Conservation (phyloP, 2,888 invertebrate species). For the Tricholauxania praeusta region DNA sequence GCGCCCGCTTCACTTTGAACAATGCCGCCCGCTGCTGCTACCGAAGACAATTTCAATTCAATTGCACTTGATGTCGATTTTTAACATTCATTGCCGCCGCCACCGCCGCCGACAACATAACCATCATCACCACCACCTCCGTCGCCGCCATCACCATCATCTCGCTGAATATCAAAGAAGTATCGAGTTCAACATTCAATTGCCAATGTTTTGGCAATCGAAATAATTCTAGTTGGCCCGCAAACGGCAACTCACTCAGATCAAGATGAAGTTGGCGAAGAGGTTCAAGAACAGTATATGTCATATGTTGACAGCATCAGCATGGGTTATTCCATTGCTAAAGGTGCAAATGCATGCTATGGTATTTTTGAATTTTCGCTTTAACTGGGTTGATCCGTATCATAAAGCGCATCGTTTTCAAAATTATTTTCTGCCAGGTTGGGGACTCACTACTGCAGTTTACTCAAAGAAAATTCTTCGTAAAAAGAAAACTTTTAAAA, state of each 20-base stretch:
- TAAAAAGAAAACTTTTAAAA: too few relatives aligned
- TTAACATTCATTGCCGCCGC: too few relatives aligned
- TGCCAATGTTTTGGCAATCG: conserved; percentile 48
- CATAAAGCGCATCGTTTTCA: too few relatives aligned
- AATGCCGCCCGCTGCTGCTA: conserved; percentile 40
- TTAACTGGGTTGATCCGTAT: too few relatives aligned
- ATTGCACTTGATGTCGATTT: conserved; percentile 31
- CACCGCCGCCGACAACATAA: background rate
- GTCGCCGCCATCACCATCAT: conserved; percentile 6
- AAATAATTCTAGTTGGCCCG: conserved; percentile 46
- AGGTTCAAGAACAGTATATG: conserved; percentile 34
- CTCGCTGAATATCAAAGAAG: background rate
- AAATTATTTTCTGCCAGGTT: too few relatives aligned
- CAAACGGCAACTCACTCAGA: conserved; percentile 38
- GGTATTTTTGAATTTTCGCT: too few relatives aligned
- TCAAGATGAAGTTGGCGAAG: conserved; percentile 33
- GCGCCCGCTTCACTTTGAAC: conserved; percentile 48
- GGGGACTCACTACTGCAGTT: too few relatives aligned
- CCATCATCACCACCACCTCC: conserved; percentile 19
- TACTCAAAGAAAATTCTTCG: too few relatives aligned
- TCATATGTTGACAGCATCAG: conserved; percentile 46
- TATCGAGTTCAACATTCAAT: conserved; percentile 25
- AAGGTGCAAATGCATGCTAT: too few relatives aligned
- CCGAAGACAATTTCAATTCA: background rate
- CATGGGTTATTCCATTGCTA: background rate